Conservation (phyloP, 2,797 vertebrate species). For the Muscicapa striata region DNA sequence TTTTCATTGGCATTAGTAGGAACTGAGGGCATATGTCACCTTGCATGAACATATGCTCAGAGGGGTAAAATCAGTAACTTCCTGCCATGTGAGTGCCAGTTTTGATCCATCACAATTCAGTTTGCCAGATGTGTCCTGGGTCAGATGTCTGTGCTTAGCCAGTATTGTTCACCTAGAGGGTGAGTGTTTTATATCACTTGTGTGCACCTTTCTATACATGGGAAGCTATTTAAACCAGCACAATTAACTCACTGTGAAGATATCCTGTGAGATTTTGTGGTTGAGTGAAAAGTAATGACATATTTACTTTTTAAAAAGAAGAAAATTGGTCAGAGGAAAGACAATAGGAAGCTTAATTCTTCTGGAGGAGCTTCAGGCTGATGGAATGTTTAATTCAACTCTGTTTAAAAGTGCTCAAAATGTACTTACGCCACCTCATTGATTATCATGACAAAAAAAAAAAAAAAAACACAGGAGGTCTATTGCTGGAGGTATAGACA, state of each 20-base stretch:
- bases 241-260: neutral
- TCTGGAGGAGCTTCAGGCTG: constrained; percentile 34
- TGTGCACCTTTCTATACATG: neutral
- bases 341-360: constrained; percentile 32
- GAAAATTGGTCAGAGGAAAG: neutral
- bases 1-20: neutral
- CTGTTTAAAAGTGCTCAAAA: constrained; percentile 49
- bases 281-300: neutral
- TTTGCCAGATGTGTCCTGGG: neutral
- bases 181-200: neutral
- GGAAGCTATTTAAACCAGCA: neutral
- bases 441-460: neutral
- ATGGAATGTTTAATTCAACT: constrained; percentile 40
- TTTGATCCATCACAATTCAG: neutral
- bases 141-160: neutral
- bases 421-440: neutral
- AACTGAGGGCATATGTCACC: neutral
- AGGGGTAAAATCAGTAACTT: neutral
- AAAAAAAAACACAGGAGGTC: neutral
- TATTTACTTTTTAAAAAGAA: neutral
- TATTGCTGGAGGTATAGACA: neutral
- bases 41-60: neutral
- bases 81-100: neutral
- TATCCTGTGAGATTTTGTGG: neutral
- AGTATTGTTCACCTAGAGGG: neutral